Evolutionary conservation across 1,140 invertebrate genomes (phyloP), one percentile per base, ranked within the genome.

Genomic region (fruit fly (Drosophila melanogaster)): DNA sequence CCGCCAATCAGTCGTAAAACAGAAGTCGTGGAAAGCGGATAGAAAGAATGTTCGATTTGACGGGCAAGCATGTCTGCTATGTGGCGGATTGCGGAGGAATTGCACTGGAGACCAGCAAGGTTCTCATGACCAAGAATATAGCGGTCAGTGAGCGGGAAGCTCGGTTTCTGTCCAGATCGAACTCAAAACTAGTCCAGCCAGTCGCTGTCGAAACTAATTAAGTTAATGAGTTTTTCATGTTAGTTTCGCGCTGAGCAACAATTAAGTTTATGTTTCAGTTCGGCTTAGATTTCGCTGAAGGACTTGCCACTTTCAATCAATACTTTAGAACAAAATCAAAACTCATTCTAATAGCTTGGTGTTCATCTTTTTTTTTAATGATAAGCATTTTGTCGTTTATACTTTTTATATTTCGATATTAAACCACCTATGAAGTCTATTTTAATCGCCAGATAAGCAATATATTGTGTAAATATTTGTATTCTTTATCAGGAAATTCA

Each of bases 81-180:
- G 85, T 91, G 38, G 90, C 90, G 38, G 90, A 91, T 54, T 91
- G 90, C 60, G 90, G 90, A 15, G 90, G 90, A 24, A 87, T 91
- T 49, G 83, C 85, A 11, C 62, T 90, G 35, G 90, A 91, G 66
- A 84, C 90, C 17, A 91, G 90, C 55, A 91, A 91, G 62, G 70
- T 87, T 57, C 73, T 91, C 30, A 79, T 90, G 77, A 87, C 72
- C 50, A 90, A 85, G 62, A 90, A 87, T 61, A 90, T 91, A 44
- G 90, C 90, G 44, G 90, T 91, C 53, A 90, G 90, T 77, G 37
- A 35, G 22, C 24, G 15, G 43, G 55, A 38, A 62, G 44, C 15
- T 10, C 7, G 24, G 7, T 22, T n/a, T 30, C 15, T 6, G 37
- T 3, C 38, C 60, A 35, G 40, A 40, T 62, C 60, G 24, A 19